A percentile compares a stretch with the other conserved stretches of the same genome.
These are phyloP conservation scores for Andrena dorsata DNA, from an alignment of 2,888 invertebrate species.

Conservation along the genomic window DNA sequence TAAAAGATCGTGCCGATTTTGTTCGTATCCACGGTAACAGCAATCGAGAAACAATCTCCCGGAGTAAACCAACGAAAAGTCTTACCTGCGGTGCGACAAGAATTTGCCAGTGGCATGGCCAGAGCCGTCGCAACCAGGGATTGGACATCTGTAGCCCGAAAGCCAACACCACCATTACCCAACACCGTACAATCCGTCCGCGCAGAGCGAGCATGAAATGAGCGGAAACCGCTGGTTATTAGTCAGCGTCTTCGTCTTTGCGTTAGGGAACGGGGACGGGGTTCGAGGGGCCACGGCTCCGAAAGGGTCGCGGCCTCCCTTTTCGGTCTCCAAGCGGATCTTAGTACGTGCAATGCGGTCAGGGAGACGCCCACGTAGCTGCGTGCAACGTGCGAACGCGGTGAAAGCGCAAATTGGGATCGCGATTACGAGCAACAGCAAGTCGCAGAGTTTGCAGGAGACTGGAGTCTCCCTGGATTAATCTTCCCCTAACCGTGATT, in stretches of 20 bases:
- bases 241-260: constrained; percentile 83
- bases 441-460: constrained; percentile 66
- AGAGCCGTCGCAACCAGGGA: constrained; percentile 98
- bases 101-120: constrained; percentile 99
- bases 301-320: constrained; percentile 57
- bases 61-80: constrained; percentile 24
- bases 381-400: constrained; percentile 73
- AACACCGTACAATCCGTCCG: constrained; percentile 77
- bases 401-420: constrained; percentile 73
- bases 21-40: background rate
- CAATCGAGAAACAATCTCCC: no score
- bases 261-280: constrained; percentile 62
- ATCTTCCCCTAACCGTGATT: constrained; percentile 17
- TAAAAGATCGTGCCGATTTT: background rate
- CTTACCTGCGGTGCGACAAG: constrained; percentile 98
- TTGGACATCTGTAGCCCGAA: constrained; percentile 91
- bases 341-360: constrained; percentile 71
- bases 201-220: constrained; percentile 82
- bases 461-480: constrained; percentile 45
- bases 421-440: constrained; percentile 65
- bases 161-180: constrained; percentile 71
- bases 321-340: constrained; percentile 61
- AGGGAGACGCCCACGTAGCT: constrained; percentile 68
- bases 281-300: constrained; percentile 73
- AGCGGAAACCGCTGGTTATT: constrained; percentile 84